Conservation (phyloP, 2,113 vertebrate genomes). For the Halichoeres trimaculatus region DNA sequence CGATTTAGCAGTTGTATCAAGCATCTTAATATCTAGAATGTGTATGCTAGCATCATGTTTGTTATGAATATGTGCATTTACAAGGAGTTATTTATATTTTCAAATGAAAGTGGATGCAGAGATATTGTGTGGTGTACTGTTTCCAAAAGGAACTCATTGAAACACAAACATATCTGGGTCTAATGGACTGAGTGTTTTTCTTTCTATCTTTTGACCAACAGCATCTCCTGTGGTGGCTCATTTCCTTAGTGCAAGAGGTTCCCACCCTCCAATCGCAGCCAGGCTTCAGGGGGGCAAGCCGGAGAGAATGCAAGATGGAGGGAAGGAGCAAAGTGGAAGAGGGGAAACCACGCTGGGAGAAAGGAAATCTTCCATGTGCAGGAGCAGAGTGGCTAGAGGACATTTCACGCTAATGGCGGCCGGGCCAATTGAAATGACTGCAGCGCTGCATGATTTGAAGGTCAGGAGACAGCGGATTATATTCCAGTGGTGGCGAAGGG, state of each 20-base stretch:
- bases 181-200: slow-evolving; percentile 68
- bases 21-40: not conserved
- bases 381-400: slow-evolving; percentile 82
- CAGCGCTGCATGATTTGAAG: slow-evolving; percentile 86
- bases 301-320: slow-evolving; percentile 72
- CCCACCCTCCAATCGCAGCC: slow-evolving; percentile 64
- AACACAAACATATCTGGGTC: slow-evolving; percentile 57
- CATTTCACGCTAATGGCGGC: slow-evolving; percentile 86
- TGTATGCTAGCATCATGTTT: not conserved
- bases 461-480: slow-evolving; percentile 88
- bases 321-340: slow-evolving; percentile 72
- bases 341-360: slow-evolving; percentile 81
- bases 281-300: slow-evolving; percentile 65
- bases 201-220: slow-evolving; percentile 73
- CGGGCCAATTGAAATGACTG: slow-evolving; percentile 86
- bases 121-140: slow-evolving; percentile 15
- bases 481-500: slow-evolving; percentile 80
- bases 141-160: slow-evolving; percentile 37
- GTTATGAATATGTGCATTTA: slow-evolving; percentile 10
- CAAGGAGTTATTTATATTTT: slow-evolving; percentile 29
- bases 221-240: slow-evolving; percentile 77
- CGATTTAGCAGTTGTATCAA: not conserved
- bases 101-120: slow-evolving; percentile 11
- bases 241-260: slow-evolving; percentile 76
- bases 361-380: slow-evolving; percentile 82